phyloP scores from a whole-genome alignment of 2,113 vertebrate genomes.

The Miniopterus natalensis region DNA sequence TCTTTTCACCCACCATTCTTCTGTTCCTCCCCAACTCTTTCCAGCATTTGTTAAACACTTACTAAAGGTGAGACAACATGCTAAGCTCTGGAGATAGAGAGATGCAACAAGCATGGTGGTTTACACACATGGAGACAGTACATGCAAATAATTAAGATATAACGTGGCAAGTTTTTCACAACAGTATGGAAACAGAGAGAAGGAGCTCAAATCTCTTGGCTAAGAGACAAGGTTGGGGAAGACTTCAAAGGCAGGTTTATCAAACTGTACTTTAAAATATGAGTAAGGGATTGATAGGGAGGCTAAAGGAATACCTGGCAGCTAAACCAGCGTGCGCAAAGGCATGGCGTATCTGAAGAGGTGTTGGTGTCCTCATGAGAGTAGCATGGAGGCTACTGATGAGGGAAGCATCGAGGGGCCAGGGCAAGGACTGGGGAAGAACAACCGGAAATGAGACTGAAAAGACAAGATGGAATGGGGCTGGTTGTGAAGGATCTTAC shows the following conservation, averaged over 20 bases:
- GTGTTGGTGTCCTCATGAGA: not conserved
- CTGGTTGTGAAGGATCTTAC: not conserved
- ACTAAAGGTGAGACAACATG: not conserved
- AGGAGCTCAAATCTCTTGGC: not conserved
- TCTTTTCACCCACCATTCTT: not conserved
- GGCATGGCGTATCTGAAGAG: not conserved
- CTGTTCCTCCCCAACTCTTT: not conserved
- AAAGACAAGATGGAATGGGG: not conserved
- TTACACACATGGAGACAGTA: not conserved
- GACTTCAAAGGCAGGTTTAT: not conserved
- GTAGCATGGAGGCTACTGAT: rapidly evolving
- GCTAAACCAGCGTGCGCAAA: not conserved
- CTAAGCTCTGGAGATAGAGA: not conserved
- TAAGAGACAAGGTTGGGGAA: not conserved
- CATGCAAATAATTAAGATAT: not conserved
- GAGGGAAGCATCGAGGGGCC: not conserved
- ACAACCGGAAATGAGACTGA: not conserved
- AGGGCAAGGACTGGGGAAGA: not conserved
- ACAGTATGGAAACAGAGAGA: not conserved
- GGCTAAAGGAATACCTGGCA: not conserved
- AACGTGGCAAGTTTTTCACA: not conserved
- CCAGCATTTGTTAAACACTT: not conserved
- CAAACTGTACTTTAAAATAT: not conserved
- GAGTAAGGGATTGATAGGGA: not conserved
- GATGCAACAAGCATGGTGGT: not conserved